Percentiles rank a stretch among this genome's conserved stretches.
Conservation (phyloP, 1,140 invertebrate species). For the Chironomus tepperi region DNA sequence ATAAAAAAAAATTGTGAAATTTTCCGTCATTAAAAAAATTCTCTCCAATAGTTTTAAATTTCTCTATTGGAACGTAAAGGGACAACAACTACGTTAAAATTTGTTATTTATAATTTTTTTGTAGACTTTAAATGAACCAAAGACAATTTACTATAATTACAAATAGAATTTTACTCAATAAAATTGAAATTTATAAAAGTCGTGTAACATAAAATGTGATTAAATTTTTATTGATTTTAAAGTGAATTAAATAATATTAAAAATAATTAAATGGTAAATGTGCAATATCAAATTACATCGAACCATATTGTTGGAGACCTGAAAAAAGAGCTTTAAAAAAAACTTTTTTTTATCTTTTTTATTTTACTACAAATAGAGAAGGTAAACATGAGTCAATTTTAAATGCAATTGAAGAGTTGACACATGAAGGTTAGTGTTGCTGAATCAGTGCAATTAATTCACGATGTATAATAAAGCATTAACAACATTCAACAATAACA, state of each 20-base stretch:
- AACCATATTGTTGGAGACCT: no score
- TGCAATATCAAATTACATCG: background rate
- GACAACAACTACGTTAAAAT: background rate
- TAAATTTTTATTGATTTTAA: background rate
- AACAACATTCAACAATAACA: background rate
- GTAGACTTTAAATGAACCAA: background rate
- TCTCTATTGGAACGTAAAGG: background rate
- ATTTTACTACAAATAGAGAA: background rate
- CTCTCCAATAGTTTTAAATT: background rate
- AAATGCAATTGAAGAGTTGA: background rate
- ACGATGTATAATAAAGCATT: background rate
- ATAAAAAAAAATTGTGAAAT: no score
- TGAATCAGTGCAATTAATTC: background rate
- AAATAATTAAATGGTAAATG: background rate
- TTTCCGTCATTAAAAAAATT: no score
- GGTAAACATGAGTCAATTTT: background rate
- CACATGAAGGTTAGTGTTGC: background rate
- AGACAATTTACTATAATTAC: background rate
- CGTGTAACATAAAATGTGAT: background rate
- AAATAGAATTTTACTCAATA: background rate
- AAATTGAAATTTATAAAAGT: background rate
- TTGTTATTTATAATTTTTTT: background rate
- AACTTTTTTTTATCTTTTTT: background rate
- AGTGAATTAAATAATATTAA: background rate
- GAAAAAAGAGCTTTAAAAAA: no score